Evolutionary conservation across 2,797 vertebrate species (phyloP).

Genomic region (Nothura maculosa): DNA sequence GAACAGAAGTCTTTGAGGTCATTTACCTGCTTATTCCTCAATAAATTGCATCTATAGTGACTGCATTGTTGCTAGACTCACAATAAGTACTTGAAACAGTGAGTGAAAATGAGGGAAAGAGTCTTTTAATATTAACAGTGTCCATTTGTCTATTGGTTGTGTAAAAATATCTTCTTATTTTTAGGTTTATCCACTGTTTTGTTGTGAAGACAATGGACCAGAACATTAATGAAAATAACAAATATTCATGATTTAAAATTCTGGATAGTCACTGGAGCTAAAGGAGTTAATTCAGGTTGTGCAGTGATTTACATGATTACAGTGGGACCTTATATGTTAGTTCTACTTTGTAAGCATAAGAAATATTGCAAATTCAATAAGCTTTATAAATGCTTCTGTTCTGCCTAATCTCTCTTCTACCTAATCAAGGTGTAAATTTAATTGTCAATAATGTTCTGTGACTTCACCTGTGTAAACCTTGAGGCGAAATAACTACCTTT

Average conservation of each 20-base stretch:
- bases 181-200: neutral
- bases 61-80: neutral
- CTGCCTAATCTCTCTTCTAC: neutral
- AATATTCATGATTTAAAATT: neutral
- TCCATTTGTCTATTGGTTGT: neutral
- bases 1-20: neutral
- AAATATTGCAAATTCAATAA: neutral
- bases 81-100: neutral
- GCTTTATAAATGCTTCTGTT: neutral
- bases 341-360: neutral
- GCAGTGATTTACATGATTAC: neutral
- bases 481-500: too few species aligned
- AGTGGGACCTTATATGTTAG: neutral
- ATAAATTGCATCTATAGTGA: neutral
- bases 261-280: neutral
- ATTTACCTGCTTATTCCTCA: neutral
- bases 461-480: neutral
- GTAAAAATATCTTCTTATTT: neutral
- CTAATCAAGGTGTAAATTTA: neutral
- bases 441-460: neutral
- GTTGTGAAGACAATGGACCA: neutral
- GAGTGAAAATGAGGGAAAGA: neutral
- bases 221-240: neutral
- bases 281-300: neutral
- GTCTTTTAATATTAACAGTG: neutral